Base-by-base conservation (phyloP, 2,888 invertebrate genomes). In the Drosophila mimica region DNA sequence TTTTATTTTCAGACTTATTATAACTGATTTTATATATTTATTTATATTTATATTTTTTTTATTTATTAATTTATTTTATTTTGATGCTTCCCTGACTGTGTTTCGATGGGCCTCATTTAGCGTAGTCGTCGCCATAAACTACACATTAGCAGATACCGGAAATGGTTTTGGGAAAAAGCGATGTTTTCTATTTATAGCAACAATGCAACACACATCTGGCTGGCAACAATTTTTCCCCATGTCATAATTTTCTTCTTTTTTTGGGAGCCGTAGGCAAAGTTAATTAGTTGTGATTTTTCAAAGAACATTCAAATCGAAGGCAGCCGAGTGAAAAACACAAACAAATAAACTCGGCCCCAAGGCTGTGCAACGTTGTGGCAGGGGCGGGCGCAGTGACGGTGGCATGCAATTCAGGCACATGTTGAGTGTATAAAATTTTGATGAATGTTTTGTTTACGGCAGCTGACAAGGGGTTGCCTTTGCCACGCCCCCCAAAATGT, bases 261-360 rank as follows among this genome's bases (percentile, higher is more conserved):
- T 65, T 60, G 13, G 66, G 33, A 79, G 70, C 75, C 76, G 64
- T 60, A 40, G 80, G 76, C 80, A 77, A 77, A 96, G 94, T 97
- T 97, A 90, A 91, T 91, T 91, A 84, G 82, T 82, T 88, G 82
- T 88, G 90, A 91, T 89, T 84, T 91, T 88, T 81, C 82, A 85
- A 89, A 89, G 81, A 82, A 87, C 81, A 89, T 82, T 82, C 74
- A 80, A 86, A 84, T 81, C 70, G 81, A 84, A 66, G 67, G 76
- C 81, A 65, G 53, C 54, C 48, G 52, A 66, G 31, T 31, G 30
- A 71, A 62, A 70, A 54, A 75, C 57, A 72, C 80, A 82, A 76
- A 74, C 77, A 75, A 71, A 63, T 65, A 63, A 63, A 65, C 52
- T 34, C n/a, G 49, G 28, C 61, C 64, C 57, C 72, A 48, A 43